Base-by-base conservation (phyloP, 1,140 invertebrate species). In the Physella acuta region DNA sequence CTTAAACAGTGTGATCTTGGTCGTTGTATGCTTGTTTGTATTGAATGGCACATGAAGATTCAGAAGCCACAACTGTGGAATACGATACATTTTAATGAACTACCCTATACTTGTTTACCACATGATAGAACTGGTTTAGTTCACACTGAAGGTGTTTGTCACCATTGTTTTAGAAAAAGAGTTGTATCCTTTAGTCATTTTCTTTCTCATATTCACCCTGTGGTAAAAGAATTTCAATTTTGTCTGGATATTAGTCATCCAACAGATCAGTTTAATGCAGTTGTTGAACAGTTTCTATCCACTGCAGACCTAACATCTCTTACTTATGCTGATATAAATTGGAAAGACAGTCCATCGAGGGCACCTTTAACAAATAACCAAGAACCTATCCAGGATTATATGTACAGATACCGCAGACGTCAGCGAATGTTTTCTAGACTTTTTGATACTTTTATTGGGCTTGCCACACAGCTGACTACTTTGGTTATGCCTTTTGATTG, bases 401-500 rank as follows among this genome's bases (percentile, higher is more conserved):
- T 82, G 33, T 73, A 76, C 31, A 77, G 73, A 33, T 75, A 78
- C 64, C 67, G 79, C 17, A 70, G 71, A 3, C 70, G 81, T 1
- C 78, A 79, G 60, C 72, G 82, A 53, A 64, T 74, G 26, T 84
- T 83, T 76, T 75, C 77, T 2, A 66, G 75, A 20, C 76, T 83
- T 59, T 84, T 84, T 72, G 78, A 80, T 11, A 34, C 71, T 14
- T 81, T 84, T 68, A 78, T 78, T 2, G 65, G 60, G 17, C 44
- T 78, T 33, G 74, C 78, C 14, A 70, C 80, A 11, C 78, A 77
- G 39, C 36, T 83, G 0, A 73, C 70, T 24, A 79, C 81, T 24
- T 71, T 84, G 14, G 72, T 81, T 17, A 56, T 83, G 66, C 83
- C 83, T 8, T 84, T 84, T 76, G 81, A 83, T 70, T 84, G 83